Percentiles rank a stretch among this genome's conserved stretches.
These are phyloP conservation scores for Telmatherina bonti DNA, from an alignment of 2,797 vertebrate species.

Conservation along the genomic window DNA sequence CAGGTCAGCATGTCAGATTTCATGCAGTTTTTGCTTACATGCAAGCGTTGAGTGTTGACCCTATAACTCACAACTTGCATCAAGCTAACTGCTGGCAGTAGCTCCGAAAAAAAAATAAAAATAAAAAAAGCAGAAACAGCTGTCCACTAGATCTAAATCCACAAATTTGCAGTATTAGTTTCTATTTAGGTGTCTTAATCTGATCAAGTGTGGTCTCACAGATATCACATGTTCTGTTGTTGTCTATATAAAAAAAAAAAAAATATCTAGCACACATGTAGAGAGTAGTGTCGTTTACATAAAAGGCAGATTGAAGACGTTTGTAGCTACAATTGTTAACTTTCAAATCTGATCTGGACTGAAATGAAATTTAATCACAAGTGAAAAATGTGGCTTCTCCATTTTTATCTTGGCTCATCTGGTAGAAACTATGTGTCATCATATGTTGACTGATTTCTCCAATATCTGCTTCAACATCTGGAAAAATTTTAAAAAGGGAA, in stretches of 20 bases:
- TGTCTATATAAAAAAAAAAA: no score
- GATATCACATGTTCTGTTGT: background rate
- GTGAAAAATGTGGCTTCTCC: background rate
- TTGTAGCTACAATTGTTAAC: background rate
- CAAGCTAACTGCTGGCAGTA: no score
- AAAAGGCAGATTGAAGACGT: background rate
- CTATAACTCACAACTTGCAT: no score
- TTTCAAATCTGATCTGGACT: background rate
- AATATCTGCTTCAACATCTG: slow-evolving; percentile 32
- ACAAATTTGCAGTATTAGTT: background rate
- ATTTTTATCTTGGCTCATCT: background rate
- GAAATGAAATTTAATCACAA: background rate
- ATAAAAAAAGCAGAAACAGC: no score
- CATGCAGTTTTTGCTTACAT: background rate
- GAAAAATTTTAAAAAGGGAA: slow-evolving; percentile 10
- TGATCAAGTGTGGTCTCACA: background rate
- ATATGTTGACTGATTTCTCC: slow-evolving; percentile 15
- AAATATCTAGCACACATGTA: no score
- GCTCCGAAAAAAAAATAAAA: no score
- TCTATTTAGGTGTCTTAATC: background rate
- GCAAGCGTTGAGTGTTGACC: background rate
- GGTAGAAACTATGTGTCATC: slow-evolving; percentile 3
- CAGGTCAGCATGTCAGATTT: background rate
- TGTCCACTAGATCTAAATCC: no score
- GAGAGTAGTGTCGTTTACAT: background rate